Conservation (phyloP, 1,140 invertebrate genomes). For the Drosophila nebulosa region DNA sequence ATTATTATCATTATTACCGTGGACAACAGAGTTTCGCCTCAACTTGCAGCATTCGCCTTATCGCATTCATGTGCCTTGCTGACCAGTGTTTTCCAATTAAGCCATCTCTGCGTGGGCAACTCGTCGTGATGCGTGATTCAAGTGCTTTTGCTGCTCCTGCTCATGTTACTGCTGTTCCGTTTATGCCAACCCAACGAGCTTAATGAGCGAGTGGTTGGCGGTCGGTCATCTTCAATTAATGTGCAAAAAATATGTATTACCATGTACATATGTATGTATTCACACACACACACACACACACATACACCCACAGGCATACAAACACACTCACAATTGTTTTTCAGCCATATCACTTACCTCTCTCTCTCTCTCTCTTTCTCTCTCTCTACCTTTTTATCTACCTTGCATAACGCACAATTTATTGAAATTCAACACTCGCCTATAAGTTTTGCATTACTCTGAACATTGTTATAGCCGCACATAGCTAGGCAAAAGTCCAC, state of each 20-base stretch:
- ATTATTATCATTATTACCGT: conserved; percentile 39
- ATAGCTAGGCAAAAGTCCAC: conserved; percentile 38
- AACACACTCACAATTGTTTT: conserved; percentile 24
- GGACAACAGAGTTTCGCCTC: not conserved
- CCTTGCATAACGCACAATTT: conserved; percentile 63
- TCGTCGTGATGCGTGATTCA: conserved; percentile 43
- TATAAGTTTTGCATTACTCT: conserved; percentile 66
- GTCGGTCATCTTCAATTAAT: conserved; percentile 57
- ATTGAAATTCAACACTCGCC: conserved; percentile 70
- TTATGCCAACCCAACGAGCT: conserved; percentile 39
- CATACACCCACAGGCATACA: conserved; percentile 4
- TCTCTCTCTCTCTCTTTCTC: not conserved
- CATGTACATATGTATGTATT: not conserved
- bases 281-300: not conserved
- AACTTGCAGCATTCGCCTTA: not conserved
- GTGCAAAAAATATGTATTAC: conserved; percentile 50
- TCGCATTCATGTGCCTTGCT: not conserved
- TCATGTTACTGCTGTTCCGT: conserved; percentile 19
- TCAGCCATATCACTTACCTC: conserved; percentile 8
- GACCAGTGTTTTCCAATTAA: conserved; percentile 42
- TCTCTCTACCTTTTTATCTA: conserved; percentile 33
- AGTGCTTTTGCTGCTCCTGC: conserved; percentile 15
- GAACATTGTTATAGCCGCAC: conserved; percentile 3
- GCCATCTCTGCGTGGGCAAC: conserved; percentile 30
- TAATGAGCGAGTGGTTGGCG: conserved; percentile 29